These are phyloP conservation scores for Leistus spinibarbis DNA, from an alignment of 2,888 invertebrate genomes.

Conservation along the genomic window DNA sequence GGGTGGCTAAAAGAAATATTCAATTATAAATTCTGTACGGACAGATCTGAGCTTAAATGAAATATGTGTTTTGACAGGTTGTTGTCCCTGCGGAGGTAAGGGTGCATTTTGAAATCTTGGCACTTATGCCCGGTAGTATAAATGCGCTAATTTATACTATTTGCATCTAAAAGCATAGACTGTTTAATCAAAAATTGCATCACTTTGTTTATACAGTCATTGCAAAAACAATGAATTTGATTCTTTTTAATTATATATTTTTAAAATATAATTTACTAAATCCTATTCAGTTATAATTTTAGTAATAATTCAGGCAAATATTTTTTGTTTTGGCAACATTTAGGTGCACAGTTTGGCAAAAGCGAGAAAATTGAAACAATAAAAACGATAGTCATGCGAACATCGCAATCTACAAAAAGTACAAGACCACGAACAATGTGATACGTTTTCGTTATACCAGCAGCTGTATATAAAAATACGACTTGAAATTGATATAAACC, in stretches of 20 bases:
- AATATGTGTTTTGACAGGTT: neutral
- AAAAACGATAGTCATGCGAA: neutral
- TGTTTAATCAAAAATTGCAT: no score
- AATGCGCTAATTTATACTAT: no score
- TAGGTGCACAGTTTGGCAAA: no score
- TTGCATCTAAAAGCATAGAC: no score
- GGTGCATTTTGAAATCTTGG: neutral
- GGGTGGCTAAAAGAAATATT: neutral
- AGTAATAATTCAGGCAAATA: no score
- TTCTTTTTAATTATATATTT: no score
- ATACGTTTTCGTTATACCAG: neutral
- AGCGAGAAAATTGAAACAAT: neutral
- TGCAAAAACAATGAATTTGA: no score
- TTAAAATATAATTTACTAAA: no score
- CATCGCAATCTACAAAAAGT: neutral
- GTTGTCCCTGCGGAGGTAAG: neutral
- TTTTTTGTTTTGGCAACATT: no score
- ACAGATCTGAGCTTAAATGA: neutral
- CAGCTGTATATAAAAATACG: slow-evolving; percentile 20
- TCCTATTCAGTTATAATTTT: no score
- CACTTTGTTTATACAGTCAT: no score
- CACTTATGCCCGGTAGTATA: no score
- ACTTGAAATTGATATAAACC: slow-evolving; percentile 48
- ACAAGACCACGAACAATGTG: neutral
- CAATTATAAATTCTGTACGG: slow-evolving; percentile 17